Base-by-base conservation (phyloP, 2,797 vertebrate genomes). In the Urocyon cinereoargenteus region DNA sequence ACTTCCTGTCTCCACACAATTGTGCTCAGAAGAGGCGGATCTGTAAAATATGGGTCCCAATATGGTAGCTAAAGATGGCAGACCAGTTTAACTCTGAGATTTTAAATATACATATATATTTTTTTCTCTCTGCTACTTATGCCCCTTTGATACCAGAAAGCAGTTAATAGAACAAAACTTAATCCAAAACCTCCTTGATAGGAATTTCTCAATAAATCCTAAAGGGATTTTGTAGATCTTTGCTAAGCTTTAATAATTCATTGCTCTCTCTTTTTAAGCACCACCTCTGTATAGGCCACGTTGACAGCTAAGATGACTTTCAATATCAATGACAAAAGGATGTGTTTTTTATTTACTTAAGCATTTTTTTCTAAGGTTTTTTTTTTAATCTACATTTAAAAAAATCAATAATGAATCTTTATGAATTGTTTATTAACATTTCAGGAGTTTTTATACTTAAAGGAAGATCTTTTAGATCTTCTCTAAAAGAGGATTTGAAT, bases 1-100 rank as follows among this genome's bases (percentile, higher is more conserved):
- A 75, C 98, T 99, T 96, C 97, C 98, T 49, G 99, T 99, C 94
- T 98, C 96, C 90, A 99, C 84, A 5, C 99, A 99, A 53, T 77
- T 97, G 86, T 99, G 98, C 21, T 98, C 97, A 87, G 97, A 97
- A 79, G 99, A 98, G 28, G 98, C 98, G 0, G 90, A 97, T 88
- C 99, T 99, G 95, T 5, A 82, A 92, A 93, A 82, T 36, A 82
- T 6, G 62, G 24, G 0, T 66, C 79, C 13, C n/a, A 91, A 55
- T 19, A 77, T 9, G 13, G 28, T 61, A 36, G 15, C 70, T 57
- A 55, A 83, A 49, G 26, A 45, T 55, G 82, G 12, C 22, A 73
- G 66, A 66, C 26, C 18, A 22, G 53, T 64, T 77, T 36, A 14
- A 57, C 24, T 62, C 66, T 15, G 40, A 26, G 22, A 3, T 51